Evolutionary conservation across 2,113 vertebrate genomes (phyloP).

Genomic region (Hemibagrus wyckioides): DNA sequence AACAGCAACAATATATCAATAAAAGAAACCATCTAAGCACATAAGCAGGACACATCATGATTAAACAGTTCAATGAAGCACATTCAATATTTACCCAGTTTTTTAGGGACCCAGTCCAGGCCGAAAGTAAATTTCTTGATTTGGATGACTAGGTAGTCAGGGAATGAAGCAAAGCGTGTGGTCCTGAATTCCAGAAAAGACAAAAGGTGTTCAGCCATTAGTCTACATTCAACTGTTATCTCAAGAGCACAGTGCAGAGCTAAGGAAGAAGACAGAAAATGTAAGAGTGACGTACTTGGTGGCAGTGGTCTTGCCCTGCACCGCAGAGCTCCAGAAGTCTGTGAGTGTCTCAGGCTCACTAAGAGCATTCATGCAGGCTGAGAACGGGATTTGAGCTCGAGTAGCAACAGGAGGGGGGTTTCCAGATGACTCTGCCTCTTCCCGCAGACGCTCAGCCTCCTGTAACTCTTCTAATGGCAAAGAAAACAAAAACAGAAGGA

Average conservation of each 20-base stretch:
- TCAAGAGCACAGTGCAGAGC: neutral
- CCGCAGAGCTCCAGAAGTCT: conserved; percentile 98
- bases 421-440: conserved; percentile 87
- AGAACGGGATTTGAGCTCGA: conserved; percentile 93
- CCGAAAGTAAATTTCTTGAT: conserved; percentile 99
- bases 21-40: neutral
- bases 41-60: neutral
- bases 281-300: conserved; percentile 83
- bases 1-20: neutral
- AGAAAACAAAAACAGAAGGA: neutral
- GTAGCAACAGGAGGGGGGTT: conserved; percentile 79
- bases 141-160: conserved; percentile 97
- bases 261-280: neutral
- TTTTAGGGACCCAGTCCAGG: conserved; percentile 98
- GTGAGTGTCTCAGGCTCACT: conserved; percentile 93
- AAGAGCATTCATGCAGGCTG: conserved; percentile 90
- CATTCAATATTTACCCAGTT: conserved; percentile 82
- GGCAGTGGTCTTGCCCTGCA: conserved; percentile 94
- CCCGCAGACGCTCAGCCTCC: conserved; percentile 89
- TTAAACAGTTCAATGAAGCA: neutral
- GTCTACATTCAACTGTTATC: neutral
- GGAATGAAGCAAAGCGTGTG: conserved; percentile 96
- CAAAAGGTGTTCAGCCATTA: neutral
- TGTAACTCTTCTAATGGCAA: conserved; percentile 85
- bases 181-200: conserved; percentile 73